phyloP scores from a whole-genome alignment of 1,140 invertebrate genomes.

The Drosophila ananassae region DNA sequence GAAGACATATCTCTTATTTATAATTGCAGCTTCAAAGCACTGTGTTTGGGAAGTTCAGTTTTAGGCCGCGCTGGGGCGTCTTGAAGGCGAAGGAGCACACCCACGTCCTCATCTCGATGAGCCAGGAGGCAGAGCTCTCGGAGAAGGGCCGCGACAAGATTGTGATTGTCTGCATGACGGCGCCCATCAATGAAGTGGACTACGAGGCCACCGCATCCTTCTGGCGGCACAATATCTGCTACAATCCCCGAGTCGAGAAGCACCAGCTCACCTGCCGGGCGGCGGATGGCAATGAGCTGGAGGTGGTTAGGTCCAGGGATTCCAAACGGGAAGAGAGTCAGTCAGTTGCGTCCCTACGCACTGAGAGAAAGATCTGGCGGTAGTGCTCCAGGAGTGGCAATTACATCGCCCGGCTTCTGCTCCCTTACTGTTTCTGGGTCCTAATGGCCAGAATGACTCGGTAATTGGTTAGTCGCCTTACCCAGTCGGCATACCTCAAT shows the following conservation, averaged over 20 bases:
- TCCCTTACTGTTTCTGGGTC: neutral
- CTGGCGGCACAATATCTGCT: slow-evolving; percentile 48
- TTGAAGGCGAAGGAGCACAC: slow-evolving; percentile 8
- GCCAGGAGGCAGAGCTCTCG: slow-evolving; percentile 23
- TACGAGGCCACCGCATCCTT: slow-evolving; percentile 19
- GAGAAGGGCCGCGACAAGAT: slow-evolving; percentile 40
- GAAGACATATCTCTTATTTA: neutral
- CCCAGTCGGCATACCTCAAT: slow-evolving; percentile 15
- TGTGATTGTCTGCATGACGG: slow-evolving; percentile 32
- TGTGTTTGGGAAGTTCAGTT: slow-evolving; percentile 22
- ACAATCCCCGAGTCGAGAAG: slow-evolving; percentile 34
- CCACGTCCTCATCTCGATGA: slow-evolving; percentile 11
- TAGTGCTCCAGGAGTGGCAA: slow-evolving; percentile 19
- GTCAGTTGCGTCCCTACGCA: neutral
- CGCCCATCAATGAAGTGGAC: slow-evolving; percentile 38
- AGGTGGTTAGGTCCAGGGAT: neutral
- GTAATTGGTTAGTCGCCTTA: slow-evolving; percentile 43
- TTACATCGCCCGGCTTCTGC: slow-evolving; percentile 7
- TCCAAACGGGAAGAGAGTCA: neutral
- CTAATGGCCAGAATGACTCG: slow-evolving; percentile 36
- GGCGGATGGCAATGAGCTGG: slow-evolving; percentile 2
- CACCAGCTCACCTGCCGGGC: slow-evolving; percentile 34
- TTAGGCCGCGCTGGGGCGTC: slow-evolving; percentile 32
- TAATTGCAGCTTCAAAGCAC: slow-evolving; percentile 25
- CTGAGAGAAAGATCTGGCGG: slow-evolving; percentile 20